phyloP scores from a whole-genome alignment of 2,113 vertebrate species.

The Scalopus aquaticus region DNA sequence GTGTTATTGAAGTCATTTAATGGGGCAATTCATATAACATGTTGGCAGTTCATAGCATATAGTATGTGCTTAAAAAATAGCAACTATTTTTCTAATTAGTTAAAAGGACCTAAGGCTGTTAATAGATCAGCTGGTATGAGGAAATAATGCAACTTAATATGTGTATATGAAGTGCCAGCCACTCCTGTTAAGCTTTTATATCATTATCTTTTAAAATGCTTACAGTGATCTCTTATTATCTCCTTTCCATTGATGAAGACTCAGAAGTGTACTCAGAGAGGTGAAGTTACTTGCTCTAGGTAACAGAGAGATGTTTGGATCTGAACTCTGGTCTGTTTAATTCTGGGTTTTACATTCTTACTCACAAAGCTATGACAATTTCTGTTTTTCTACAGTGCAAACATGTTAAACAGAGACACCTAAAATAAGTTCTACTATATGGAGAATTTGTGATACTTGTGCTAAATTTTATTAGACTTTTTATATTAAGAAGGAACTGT shows the following conservation, averaged over 20 bases:
- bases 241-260: neutral
- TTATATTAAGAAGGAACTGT: constrained; percentile 39
- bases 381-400: neutral
- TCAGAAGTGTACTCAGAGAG: neutral
- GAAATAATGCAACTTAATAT: neutral
- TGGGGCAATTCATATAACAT: neutral
- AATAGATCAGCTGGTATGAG: neutral
- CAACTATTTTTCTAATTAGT: neutral
- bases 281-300: neutral
- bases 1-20: neutral
- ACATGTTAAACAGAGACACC: neutral
- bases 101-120: neutral
- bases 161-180: neutral
- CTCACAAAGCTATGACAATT: neutral
- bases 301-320: neutral
- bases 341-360: neutral
- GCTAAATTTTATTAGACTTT: constrained; percentile 55
- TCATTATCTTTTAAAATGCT: neutral
- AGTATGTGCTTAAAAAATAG: constrained; percentile 40
- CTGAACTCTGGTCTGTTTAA: neutral
- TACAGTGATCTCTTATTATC: neutral
- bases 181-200: neutral
- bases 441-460: constrained; percentile 20
- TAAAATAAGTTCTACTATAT: neutral
- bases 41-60: neutral